These are phyloP conservation scores for Andrena praecox DNA, from an alignment of 2,888 invertebrate species.

Conservation along the genomic window DNA sequence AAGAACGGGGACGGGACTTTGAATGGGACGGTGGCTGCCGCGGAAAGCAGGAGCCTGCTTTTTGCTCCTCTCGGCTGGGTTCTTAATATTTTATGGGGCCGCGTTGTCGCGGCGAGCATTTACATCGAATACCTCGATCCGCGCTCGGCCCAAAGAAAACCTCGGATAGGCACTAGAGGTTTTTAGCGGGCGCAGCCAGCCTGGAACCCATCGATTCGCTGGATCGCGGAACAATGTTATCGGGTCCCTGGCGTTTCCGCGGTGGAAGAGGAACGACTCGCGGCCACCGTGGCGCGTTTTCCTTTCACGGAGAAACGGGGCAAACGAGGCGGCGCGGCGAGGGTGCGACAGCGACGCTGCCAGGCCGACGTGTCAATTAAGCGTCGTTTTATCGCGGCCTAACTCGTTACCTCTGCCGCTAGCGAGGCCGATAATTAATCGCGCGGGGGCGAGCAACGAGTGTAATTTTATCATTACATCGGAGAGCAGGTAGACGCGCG, in stretches of 20 bases:
- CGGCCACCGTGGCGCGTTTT: neutral
- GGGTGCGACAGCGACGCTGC: neutral
- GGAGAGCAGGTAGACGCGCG: conserved; percentile 26
- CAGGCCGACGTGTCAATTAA: conserved; percentile 50
- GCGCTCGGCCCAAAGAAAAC: conserved; percentile 19
- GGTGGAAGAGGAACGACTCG: neutral
- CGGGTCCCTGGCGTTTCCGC: neutral
- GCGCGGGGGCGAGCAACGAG: conserved; percentile 55
- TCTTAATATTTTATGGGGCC: conserved; percentile 51
- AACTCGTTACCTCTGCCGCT: conserved; percentile 7
- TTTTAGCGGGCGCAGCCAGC: conserved; percentile 13
- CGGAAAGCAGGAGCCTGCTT: conserved; percentile 18
- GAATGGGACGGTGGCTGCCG: conserved; percentile 11
- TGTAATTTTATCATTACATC: conserved; percentile 66
- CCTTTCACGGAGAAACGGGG: neutral
- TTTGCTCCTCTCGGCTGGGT: neutral
- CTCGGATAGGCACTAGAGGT: conserved; percentile 3
- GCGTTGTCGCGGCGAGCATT: conserved; percentile 45
- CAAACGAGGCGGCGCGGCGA: neutral
- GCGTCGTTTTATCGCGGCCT: conserved; percentile 25
- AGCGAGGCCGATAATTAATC: conserved; percentile 59
- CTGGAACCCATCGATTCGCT: neutral
- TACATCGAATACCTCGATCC: conserved; percentile 48
- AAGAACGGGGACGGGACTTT: conserved; percentile 22
- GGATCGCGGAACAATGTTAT: conserved; percentile 8